Conservation (phyloP, 2,888 invertebrate species). For the Achlya flavicornis region DNA sequence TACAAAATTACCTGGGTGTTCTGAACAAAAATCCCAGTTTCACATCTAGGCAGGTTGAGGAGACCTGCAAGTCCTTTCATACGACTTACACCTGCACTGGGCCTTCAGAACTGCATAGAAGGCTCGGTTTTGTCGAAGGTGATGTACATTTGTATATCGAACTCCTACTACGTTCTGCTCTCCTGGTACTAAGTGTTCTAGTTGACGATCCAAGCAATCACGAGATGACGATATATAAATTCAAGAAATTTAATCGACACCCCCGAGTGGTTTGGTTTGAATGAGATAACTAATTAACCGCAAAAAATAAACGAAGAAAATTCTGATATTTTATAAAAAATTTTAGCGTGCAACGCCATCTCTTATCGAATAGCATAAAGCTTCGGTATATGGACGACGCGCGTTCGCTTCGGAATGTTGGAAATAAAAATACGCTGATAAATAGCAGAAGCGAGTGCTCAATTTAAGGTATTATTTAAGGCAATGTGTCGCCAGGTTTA, state of each 20-base stretch:
- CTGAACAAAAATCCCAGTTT: conserved; percentile 16
- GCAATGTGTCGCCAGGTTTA: conserved; percentile 75
- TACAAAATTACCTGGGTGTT: conserved; percentile 20
- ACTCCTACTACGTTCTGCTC: conserved; percentile 52
- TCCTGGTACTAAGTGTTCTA: conserved; percentile 79
- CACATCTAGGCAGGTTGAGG: conserved; percentile 26
- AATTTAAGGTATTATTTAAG: conserved; percentile 71
- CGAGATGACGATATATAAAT: conserved; percentile 57
- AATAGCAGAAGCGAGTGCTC: conserved; percentile 37
- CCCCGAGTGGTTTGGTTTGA: conserved; percentile 26
- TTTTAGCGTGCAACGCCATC: conserved; percentile 61
- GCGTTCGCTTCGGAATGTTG: conserved; percentile 16
- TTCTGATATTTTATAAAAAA: conserved; percentile 25
- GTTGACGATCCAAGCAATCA: conserved; percentile 78
- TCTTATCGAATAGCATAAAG: conserved; percentile 63
- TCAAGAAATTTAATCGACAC: conserved; percentile 42
- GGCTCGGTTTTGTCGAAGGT: conserved; percentile 37
- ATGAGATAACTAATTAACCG: conserved; percentile 30
- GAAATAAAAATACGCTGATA: conserved; percentile 28
- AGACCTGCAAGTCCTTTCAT: conserved; percentile 54
- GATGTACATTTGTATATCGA: conserved; percentile 18
- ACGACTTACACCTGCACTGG: conserved; percentile 56
- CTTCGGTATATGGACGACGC: conserved; percentile 28
- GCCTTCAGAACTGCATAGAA: conserved; percentile 52
- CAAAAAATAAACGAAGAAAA: conserved; percentile 20